Conservation (phyloP, 2,113 vertebrate genomes). For the Coptodon bakossiorum region DNA sequence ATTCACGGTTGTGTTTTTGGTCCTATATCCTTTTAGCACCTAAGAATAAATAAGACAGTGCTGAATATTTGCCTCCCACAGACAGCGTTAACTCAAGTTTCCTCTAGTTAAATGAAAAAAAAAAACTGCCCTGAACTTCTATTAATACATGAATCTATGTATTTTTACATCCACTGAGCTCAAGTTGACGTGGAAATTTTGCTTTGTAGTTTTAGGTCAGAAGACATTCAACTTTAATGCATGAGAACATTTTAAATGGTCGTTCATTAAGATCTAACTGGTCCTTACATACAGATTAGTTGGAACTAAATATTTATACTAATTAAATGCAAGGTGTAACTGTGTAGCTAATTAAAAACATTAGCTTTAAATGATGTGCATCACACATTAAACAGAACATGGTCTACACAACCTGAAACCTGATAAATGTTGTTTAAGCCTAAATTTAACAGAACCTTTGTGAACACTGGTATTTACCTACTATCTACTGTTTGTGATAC, state of each 20-base stretch:
- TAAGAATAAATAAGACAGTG: background rate
- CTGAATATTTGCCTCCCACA: background rate
- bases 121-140: background rate
- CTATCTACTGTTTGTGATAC: background rate
- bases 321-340: background rate
- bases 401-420: background rate
- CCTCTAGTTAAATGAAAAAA: background rate
- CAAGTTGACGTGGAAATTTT: background rate
- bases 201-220: background rate
- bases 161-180: background rate
- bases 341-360: background rate
- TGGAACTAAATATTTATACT: background rate
- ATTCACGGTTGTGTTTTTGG: background rate
- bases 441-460: background rate
- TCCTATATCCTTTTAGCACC: background rate
- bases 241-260: rapidly evolving
- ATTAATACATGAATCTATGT: rapidly evolving
- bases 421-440: background rate
- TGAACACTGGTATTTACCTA: background rate
- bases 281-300: background rate
- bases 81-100: background rate
- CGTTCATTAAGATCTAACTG: rapidly evolving
- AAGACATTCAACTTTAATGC: background rate
- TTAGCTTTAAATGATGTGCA: background rate
- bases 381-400: background rate